Conservation (phyloP, 2,113 vertebrate genomes). For the Lophochroa leadbeateri region DNA sequence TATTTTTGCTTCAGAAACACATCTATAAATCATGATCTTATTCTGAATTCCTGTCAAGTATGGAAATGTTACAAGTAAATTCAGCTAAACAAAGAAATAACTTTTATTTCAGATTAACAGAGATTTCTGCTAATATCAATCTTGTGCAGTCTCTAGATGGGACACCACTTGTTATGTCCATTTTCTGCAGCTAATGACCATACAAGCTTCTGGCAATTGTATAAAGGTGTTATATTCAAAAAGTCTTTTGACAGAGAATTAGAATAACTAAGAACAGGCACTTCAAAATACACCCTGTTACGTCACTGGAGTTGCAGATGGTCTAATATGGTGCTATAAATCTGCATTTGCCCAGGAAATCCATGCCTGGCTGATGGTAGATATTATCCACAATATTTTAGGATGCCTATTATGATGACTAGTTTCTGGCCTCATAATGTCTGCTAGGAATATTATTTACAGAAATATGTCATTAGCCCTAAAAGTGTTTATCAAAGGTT, state of each 20-base stretch:
- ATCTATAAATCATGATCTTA: background rate
- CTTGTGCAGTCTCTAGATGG: background rate
- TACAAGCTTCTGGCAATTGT: background rate
- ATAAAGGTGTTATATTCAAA: background rate
- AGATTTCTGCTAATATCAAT: background rate
- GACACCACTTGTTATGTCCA: background rate
- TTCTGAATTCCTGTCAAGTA: background rate
- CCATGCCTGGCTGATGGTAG: background rate
- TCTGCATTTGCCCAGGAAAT: background rate
- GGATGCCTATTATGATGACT: background rate
- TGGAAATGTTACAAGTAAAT: background rate
- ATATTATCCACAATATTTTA: background rate
- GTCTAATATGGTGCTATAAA: background rate
- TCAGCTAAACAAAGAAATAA: background rate
- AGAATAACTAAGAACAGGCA: background rate
- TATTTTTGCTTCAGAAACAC: background rate
- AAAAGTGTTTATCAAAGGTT: background rate
- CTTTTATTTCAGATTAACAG: background rate
- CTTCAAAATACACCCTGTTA: background rate
- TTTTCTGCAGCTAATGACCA: background rate
- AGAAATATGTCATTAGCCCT: background rate
- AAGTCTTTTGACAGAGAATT: background rate
- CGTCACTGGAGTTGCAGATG: background rate
- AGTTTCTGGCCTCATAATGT: background rate
- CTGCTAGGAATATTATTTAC: background rate